Evolutionary conservation across 2,888 invertebrate genomes (phyloP), one percentile per base, ranked within the genome.

Genomic region (Orthosia cruda): DNA sequence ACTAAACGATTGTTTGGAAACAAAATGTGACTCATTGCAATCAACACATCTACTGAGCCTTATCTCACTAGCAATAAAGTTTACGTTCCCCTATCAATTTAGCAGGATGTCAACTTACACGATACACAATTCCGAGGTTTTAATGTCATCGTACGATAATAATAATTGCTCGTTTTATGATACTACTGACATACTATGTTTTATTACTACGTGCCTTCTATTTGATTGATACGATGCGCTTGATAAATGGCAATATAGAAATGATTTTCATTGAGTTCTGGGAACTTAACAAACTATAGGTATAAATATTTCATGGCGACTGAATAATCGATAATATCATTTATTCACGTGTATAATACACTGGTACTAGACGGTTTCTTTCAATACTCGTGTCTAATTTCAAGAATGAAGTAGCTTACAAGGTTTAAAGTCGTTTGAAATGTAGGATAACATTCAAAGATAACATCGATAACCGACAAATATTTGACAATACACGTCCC

Each of bases 141-240:
- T 84, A 88, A 88, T 89, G 90, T 91, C 90, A 90, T 87, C 84
- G 89, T 71, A 87, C 90, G 90, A 90, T 90, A 88, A 61, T 72
- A 88, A 82, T 88, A 76, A 87, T 82, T 80, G 79, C 70, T 77
- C 52, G 72, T 81, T 87, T 80, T 83, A 81, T 80, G 81, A 87
- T 81, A 87, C 74, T 79, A 80, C 63, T 77, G 81, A 73, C 81
- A 77, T 83, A 76, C 52, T 76, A 80, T 83, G 74, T 79, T 87
- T 85, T 74, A 87, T 74, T 73, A 71, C 70, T 73, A 59, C 50
- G 50, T 61, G 15, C 47, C 47, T 59, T 61, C 50, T 55, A 40
- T 64, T 64, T 87, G 83, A 79, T 80, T 74, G 64, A 85, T 84
- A 62, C 40, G 49, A 71, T 83, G 73, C 47, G 32, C 64, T 81